A percentile compares a stretch with the other conserved stretches of the same genome.
Evolutionary conservation across 2,797 vertebrate genomes (phyloP).

Genomic region (Anguilla pacifica): DNA sequence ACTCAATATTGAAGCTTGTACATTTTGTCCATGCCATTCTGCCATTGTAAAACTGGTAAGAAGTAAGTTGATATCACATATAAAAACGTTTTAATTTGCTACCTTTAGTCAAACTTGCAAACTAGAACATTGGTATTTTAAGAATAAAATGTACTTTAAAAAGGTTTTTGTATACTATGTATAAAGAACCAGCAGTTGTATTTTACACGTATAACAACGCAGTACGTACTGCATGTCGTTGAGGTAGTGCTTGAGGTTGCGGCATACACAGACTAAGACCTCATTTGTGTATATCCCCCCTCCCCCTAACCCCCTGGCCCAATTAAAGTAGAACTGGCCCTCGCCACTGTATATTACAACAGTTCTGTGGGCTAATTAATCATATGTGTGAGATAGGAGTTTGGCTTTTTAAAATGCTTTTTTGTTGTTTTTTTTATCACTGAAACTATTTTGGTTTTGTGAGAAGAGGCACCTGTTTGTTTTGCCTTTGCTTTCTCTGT

Average conservation of each 20-base stretch:
- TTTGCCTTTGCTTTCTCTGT: constrained; percentile 65
- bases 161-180: neutral
- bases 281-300: too few species aligned
- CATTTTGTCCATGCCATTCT: neutral
- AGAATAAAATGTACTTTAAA: neutral
- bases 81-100: neutral
- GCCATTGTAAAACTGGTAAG: neutral
- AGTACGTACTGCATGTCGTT: neutral
- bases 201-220: neutral
- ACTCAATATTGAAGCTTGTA: too few species aligned
- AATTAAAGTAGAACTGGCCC: neutral
- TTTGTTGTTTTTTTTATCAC: neutral
- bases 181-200: neutral
- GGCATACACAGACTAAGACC: neutral
- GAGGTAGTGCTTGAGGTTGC: neutral
- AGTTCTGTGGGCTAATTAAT: constrained; percentile 8
- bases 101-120: neutral
- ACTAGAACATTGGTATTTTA: neutral
- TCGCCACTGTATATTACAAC: neutral
- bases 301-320: neutral
- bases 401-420: constrained; percentile 9
- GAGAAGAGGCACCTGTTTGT: constrained; percentile 68
- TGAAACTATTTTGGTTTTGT: constrained; percentile 37
- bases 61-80: neutral
- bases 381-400: neutral